Percentiles rank a stretch among this genome's conserved stretches.
Conservation (phyloP, 1,140 invertebrate species). For the Panulirus ornatus region DNA sequence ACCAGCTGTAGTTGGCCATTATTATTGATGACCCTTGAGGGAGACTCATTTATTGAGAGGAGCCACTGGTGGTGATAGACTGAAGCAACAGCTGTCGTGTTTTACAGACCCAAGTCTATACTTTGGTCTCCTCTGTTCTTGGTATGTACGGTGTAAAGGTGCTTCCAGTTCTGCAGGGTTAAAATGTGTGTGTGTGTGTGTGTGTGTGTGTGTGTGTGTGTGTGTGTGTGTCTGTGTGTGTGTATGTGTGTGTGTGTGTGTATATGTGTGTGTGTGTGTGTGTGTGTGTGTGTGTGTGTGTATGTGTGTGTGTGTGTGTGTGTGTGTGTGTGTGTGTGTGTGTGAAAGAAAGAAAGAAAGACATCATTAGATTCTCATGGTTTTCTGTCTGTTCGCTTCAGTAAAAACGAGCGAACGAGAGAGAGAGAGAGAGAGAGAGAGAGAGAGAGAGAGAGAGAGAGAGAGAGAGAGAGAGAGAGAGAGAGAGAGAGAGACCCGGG, state of each 20-base stretch:
- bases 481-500: slow-evolving; percentile 1
- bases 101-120: too few relatives aligned
- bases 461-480: slow-evolving; percentile 7
- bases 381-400: too few relatives aligned
- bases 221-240: slow-evolving; percentile 30
- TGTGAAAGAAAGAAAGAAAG: slow-evolving; percentile 18
- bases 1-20: too few relatives aligned
- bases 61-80: background rate
- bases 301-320: slow-evolving; percentile 26
- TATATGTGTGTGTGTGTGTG: slow-evolving; percentile 24
- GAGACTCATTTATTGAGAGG: background rate
- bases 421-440: slow-evolving; percentile 40
- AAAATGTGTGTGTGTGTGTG: slow-evolving; percentile 46
- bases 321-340: slow-evolving; percentile 8
- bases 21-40: too few relatives aligned
- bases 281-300: slow-evolving; percentile 35
- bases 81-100: too few relatives aligned
- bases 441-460: slow-evolving; percentile 24
- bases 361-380: too few relatives aligned
- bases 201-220: slow-evolving; percentile 58
- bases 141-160: too few relatives aligned
- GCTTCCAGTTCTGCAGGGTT: too few relatives aligned
- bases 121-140: too few relatives aligned
- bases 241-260: slow-evolving; percentile 19
- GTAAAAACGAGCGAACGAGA: slow-evolving; percentile 1